Percentiles rank a stretch among this genome's conserved stretches.
Evolutionary conservation across 2,888 invertebrate genomes (phyloP).

Genomic region (Noctua comes): DNA sequence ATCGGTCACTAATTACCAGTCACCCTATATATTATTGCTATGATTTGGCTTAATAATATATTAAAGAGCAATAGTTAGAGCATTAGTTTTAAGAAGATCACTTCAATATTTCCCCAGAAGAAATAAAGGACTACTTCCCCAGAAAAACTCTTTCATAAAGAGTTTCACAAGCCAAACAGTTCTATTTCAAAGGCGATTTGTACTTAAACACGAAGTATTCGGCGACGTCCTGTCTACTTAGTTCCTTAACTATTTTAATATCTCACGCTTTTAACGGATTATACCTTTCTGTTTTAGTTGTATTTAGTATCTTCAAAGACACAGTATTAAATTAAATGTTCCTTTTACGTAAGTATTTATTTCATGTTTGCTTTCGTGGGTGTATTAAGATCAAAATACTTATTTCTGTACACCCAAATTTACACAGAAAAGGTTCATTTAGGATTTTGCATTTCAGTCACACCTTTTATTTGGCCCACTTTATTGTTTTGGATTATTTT

Average conservation of each 20-base stretch:
- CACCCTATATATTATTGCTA: too few relatives aligned
- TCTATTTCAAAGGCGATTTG: slow-evolving; percentile 1
- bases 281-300: slow-evolving; percentile 17
- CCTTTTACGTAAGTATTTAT: background rate
- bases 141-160: background rate
- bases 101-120: background rate
- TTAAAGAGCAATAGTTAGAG: background rate
- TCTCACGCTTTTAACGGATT: slow-evolving; percentile 5
- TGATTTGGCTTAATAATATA: too few relatives aligned
- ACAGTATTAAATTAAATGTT: slow-evolving; percentile 4
- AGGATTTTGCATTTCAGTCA: background rate
- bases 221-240: background rate
- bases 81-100: background rate
- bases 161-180: background rate
- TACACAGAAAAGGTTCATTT: background rate
- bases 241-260: slow-evolving; percentile 37
- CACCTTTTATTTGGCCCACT: background rate
- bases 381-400: background rate
- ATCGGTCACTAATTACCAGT: too few relatives aligned
- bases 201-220: slow-evolving; percentile 18
- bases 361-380: background rate
- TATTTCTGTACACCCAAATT: background rate
- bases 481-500: background rate
- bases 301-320: slow-evolving; percentile 2
- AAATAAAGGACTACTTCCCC: background rate